Base-by-base conservation (phyloP, 1,140 invertebrate species). In the Apocrypta bakeri region DNA sequence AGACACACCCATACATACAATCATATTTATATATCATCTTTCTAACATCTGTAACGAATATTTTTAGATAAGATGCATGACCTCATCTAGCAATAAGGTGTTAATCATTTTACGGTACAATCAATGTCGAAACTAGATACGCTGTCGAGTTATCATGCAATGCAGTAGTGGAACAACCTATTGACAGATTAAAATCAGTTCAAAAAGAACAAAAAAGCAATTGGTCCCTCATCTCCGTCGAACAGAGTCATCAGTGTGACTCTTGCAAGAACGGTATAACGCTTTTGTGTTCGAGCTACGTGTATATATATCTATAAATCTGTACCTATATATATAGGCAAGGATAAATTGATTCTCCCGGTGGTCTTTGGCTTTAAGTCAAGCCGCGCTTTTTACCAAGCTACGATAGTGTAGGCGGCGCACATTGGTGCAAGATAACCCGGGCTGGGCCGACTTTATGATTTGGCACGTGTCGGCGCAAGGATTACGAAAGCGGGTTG, bases 391-490 rank as follows among this genome's bases (percentile, higher is more conserved):
- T 79, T 69, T 71, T 72, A n/a, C 25, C 3, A 21, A 69, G 66
- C 14, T 27, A 4, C 17, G n/a, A 66, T 2, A 24, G 63, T 6
- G 11, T n/a, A 2, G 56, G 73, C 29, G 21, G 56, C 3, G 4
- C 56, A n/a, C 24, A 29, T 25, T 29, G 25, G 24, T 24, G n/a
- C 27, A 14, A 77, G 81, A 83, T 78, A 83, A 71, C 48, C 33
- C 9, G 33, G 48, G 17, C 48, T 7, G 68, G 29, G 21, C 42
- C 79, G 72, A 83, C 77, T 79, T 83, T 83, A 80, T 80, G 82
- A 83, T 83, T 80, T 83, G 77, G 77, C 71, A 83, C 82, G 77
- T 71, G 82, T 78, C 56, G 75, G 37, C 72, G 69, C 48, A 27
- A 78, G 82, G 82, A 83, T 83, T 83, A 79, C 33, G 56, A 17